Evolutionary conservation across 2,113 vertebrate genomes (phyloP), one percentile per base, ranked within the genome.

Genomic region (Heloderma charlesbogerti): DNA sequence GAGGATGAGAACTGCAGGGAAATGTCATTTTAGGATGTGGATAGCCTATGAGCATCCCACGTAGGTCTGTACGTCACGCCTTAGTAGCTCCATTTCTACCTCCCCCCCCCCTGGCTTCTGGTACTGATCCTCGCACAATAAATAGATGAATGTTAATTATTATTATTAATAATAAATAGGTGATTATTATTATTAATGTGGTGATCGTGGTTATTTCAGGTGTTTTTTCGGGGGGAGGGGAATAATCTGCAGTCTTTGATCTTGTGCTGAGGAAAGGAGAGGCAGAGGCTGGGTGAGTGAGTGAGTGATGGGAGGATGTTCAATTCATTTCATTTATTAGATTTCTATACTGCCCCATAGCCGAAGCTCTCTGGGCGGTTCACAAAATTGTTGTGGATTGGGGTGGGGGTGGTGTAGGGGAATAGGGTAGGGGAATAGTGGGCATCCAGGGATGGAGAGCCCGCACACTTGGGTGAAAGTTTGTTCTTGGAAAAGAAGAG

Each of bases 41-140:
- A 80, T 91, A 93, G 92, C 83, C 86, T 95, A 93, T 92, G 75
- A 93, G 94, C 94, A 95, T 89, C 86, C 92, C 96, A 96, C 96
- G 95, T 97, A 95, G 96, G 92, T 88, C 94, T 87, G 94, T 95
- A 96, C 95, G 95, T 97, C 96, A 96, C 95, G 90, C 48, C 57
- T 66, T 78, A 45, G 78, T 67, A 54, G 18, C 18, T 57, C 92
- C 78, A 0, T 92, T 93, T 60, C 57, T 60, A 3, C 20, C 4
- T 18, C 60, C 60, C 60, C 60, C 60, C 60, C 60, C 94, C 93
- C 90, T 75, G 85, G 81, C 72, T 91, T 63, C 75, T 18, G 54
- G 67, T 6, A 34, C 60, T 45, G 69, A 78, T 79, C 6, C 63
- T 81, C 54, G 72, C 72, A 34, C n/a, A 74, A 74, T 74, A 74